Base-by-base conservation (phyloP, 1,140 invertebrate species). In the Drosophila burlai region DNA sequence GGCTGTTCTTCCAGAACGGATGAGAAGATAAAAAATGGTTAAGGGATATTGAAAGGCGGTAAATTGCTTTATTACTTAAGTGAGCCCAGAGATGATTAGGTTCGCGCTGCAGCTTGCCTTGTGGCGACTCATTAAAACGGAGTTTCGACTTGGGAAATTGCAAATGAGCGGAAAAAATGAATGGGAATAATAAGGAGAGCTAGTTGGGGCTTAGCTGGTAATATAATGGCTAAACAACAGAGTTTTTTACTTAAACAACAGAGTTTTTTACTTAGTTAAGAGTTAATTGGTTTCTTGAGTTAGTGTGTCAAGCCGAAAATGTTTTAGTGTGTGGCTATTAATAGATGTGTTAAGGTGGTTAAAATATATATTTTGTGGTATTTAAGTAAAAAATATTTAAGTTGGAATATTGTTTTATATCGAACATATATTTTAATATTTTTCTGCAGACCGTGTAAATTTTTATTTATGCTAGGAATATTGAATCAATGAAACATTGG, bases 51-150 rank as follows among this genome's bases (percentile, higher is more conserved):
- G 84, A 90, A 90, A 89, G 80, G 77, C 81, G 73, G 79, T 87
- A 89, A 87, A 89, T 89, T 89, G 84, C 84, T 89, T 86, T 89
- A 86, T 86, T 86, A 83, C 84, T 89, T 86, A 89, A 86, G 80
- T 86, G 76, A 80, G 80, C 84, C 84, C 72, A 36, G 55, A 80
- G 76, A 79, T 86, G 83, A 87, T 86, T 87, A 86, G 76, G 76
- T 83, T 67, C 76, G 80, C 52, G 45, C 40, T 67, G 75, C 58
- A 66, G 40, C 71, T 49, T 61, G 71, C 71, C 71, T 61, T 61
- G 67, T 49, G 71, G 71, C 21, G 73, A 58, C 81, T 81, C 78
- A 84, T 85, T 81, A 84, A 85, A 74, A 62, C 46, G 68, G 43
- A 59, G 67, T 49, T 38, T 18, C 52, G 67, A 38, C 65, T 42